phyloP scores from a whole-genome alignment of 2,113 vertebrate species.

The Oncorhynchus gorbuscha region DNA sequence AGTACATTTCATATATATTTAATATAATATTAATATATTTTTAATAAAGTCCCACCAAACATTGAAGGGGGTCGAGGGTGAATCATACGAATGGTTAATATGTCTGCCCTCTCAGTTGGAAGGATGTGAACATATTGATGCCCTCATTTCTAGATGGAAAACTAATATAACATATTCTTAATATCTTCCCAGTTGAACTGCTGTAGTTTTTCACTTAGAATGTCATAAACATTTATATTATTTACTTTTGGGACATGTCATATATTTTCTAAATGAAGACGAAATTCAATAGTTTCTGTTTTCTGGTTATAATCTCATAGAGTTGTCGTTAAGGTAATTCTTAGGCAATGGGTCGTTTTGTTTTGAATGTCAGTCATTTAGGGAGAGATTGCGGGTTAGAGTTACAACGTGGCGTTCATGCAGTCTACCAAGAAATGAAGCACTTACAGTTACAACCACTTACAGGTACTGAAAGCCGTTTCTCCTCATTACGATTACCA shows the following conservation, averaged over 20 bases:
- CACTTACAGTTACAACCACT: slow-evolving; percentile 31
- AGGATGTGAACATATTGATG: neutral
- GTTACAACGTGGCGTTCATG: slow-evolving; percentile 39
- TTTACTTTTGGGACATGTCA: slow-evolving; percentile 30
- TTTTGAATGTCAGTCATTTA: slow-evolving; percentile 26
- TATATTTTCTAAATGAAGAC: slow-evolving; percentile 36
- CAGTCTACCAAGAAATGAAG: slow-evolving; percentile 44
- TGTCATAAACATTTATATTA: slow-evolving; percentile 32
- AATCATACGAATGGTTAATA: neutral
- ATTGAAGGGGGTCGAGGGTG: neutral
- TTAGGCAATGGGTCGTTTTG: slow-evolving; percentile 20
- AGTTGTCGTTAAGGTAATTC: slow-evolving; percentile 26
- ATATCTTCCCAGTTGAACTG: slow-evolving; percentile 23
- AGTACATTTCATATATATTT: neutral
- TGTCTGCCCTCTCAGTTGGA: slow-evolving; percentile 1
- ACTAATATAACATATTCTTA: slow-evolving; percentile 13
- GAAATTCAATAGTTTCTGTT: slow-evolving; percentile 19
- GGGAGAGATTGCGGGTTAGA: slow-evolving; percentile 31
- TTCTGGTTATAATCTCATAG: slow-evolving; percentile 1
- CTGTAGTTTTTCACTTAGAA: slow-evolving; percentile 11
- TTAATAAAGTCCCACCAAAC: neutral
- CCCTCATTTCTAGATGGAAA: slow-evolving; percentile 24
- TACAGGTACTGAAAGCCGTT: slow-evolving; percentile 23
- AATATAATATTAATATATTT: no score
- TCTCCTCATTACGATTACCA: slow-evolving; percentile 20